Conservation (phyloP, 2,797 vertebrate species). For the Lerista edwardsae region DNA sequence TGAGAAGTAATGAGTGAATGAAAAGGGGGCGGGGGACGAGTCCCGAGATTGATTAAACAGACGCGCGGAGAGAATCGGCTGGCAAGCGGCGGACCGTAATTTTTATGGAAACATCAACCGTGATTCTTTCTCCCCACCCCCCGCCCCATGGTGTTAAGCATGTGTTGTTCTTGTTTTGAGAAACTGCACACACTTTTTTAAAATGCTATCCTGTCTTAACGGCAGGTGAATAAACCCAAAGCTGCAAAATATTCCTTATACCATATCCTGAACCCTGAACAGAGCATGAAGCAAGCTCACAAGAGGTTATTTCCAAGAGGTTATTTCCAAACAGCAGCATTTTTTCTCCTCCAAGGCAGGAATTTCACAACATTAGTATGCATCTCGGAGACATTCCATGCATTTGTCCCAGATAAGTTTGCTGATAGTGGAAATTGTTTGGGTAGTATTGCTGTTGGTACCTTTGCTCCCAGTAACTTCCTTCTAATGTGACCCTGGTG, state of each 20-base stretch:
- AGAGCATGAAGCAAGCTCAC: neutral
- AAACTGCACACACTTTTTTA: neutral
- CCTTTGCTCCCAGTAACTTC: slow-evolving; percentile 44
- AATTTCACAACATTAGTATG: slow-evolving; percentile 7
- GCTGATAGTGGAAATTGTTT: slow-evolving; percentile 36
- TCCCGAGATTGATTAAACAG: neutral
- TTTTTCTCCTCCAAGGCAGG: neutral
- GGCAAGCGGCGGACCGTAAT: neutral
- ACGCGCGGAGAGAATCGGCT: neutral
- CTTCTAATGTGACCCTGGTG: neutral
- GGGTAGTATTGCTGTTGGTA: neutral
- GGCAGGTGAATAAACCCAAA: neutral
- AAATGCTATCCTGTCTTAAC: neutral
- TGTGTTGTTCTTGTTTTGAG: too few relatives aligned
- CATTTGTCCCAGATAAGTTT: slow-evolving; percentile 40
- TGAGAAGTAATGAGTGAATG: slow-evolving; percentile 3
- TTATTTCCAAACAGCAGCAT: neutral
- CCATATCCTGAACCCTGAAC: too few relatives aligned
- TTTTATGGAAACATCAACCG: neutral
- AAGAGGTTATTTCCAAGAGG: neutral
- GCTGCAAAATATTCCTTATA: neutral
- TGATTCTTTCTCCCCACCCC: neutral
- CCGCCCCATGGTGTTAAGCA: too few relatives aligned
- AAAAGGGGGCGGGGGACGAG: neutral
- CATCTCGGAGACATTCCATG: slow-evolving; percentile 30